Base-by-base conservation (phyloP, 2,797 vertebrate species). In the Crenichthys baileyi region DNA sequence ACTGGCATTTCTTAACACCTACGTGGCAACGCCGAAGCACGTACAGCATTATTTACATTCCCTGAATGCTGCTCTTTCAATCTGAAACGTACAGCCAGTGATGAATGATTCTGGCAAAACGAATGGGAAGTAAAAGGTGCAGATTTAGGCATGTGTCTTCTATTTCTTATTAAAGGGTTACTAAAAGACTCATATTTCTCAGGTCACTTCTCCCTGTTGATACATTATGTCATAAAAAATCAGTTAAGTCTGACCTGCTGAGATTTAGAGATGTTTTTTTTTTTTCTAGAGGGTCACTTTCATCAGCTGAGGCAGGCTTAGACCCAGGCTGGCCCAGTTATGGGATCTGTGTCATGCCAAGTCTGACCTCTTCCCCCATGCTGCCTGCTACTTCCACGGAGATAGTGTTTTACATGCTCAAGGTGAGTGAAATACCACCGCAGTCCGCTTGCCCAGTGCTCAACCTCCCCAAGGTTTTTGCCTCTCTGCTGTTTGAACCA, bases 1-100 rank as follows among this genome's bases (percentile, higher is more conserved):
- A 93, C 89, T 92, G 93, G 93, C 93, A 93, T 93, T 95, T 95
- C 93, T 96, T 95, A 92, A 90, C 95, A 96, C 94, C 94, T 95
- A 94, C 92, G 91, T 85, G 93, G 90, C 91, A 91, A 92, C 93
- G 92, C 93, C 79, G 80, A 94, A 90, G 95, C 94, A 95, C 93
- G 94, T 95, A 95, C 90, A 53, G 90, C 91, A 93, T 92, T 88
- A 92, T 82, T 91, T 88, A 85, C 92, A 93, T 92, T 93, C 90
- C 87, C 78, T 78, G 91, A 92, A 93, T 92, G 88, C 90, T 88
- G 87, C 84, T 87, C 84, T 86, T 90, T 92, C 89, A 90, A 87
- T 90, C 85, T 88, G 90, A 90, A 91, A 90, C 89, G 80, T 81
- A 77, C 85, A 74, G 81, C 46, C 83, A 83, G 84, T 84, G 86